phyloP scores from a whole-genome alignment of 1,140 invertebrate genomes.

The Panagrolaimus sp. region DNA sequence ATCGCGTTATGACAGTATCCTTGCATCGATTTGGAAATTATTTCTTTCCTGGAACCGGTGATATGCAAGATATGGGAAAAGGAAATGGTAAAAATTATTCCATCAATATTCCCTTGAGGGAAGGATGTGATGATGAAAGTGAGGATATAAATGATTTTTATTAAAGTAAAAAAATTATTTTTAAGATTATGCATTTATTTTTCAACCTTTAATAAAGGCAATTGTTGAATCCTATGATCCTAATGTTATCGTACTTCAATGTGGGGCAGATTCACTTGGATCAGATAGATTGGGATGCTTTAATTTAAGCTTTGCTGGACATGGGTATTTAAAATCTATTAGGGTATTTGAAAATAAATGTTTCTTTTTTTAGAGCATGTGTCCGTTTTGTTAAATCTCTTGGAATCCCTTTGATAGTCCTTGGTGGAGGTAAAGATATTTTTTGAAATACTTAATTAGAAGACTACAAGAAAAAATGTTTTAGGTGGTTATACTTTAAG shows the following conservation, averaged over 20 bases:
- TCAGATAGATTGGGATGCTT: conserved; percentile 86
- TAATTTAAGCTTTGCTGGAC: conserved; percentile 79
- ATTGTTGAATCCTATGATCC: conserved; percentile 96
- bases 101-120: conserved; percentile 90
- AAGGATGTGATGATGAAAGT: conserved; percentile 90
- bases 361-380: conserved; percentile 69
- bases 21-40: conserved; percentile 98
- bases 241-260: conserved; percentile 91
- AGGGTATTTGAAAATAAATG: conserved; percentile 3
- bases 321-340: conserved; percentile 66
- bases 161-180: conserved; percentile 21
- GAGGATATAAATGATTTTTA: conserved; percentile 48
- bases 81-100: conserved; percentile 86
- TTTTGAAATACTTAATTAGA: not conserved
- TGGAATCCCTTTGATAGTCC: conserved; percentile 83
- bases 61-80: conserved; percentile 94
- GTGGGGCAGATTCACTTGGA: conserved; percentile 93
- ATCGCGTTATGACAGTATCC: conserved; percentile 97
- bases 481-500: conserved; percentile 82
- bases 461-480: conserved; percentile 63
- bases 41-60: conserved; percentile 90
- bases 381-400: conserved; percentile 90
- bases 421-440: conserved; percentile 68
- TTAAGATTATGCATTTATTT: conserved; percentile 74
- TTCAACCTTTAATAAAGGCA: conserved; percentile 80